These are phyloP conservation scores for Chrysochloris asiatica DNA, from an alignment of 2,113 vertebrate genomes.

Conservation along the genomic window DNA sequence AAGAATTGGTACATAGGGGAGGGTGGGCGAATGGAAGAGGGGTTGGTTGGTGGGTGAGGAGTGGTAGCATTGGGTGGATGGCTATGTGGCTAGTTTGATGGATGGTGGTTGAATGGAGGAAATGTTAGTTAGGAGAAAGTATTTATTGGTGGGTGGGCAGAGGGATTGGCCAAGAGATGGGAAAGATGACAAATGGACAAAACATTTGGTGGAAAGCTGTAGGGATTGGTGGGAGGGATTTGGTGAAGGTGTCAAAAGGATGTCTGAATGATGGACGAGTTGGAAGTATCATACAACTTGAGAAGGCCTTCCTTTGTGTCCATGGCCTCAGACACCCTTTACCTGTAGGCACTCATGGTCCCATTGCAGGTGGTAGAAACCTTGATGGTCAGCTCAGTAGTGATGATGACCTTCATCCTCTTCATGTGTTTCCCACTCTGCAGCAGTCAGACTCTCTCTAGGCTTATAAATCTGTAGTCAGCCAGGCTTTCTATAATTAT, in stretches of 20 bases:
- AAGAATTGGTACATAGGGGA: background rate
- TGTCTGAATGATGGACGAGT: background rate
- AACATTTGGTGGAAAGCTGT: background rate
- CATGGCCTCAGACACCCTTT: background rate
- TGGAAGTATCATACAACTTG: background rate
- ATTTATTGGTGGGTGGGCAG: background rate
- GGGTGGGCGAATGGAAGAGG: background rate
- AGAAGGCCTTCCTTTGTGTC: background rate
- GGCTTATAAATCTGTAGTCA: conserved; percentile 46
- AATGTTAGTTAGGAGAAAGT: background rate
- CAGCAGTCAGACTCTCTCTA: background rate
- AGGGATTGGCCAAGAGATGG: background rate
- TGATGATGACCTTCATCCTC: background rate
- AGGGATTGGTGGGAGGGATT: background rate
- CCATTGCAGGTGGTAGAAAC: background rate
- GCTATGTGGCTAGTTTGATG: background rate
- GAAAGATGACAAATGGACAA: background rate
- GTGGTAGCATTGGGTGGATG: background rate
- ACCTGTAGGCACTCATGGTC: background rate
- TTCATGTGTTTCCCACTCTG: too few species aligned
- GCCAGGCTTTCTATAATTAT: conserved; percentile 74
- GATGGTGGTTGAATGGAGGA: background rate
- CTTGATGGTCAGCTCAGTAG: too few species aligned
- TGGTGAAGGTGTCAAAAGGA: background rate
- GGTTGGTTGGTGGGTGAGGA: background rate